Evolutionary conservation across 64 coral and sea anemone genomes (phyloP).

Genomic region (Exaiptasia diaphana): DNA sequence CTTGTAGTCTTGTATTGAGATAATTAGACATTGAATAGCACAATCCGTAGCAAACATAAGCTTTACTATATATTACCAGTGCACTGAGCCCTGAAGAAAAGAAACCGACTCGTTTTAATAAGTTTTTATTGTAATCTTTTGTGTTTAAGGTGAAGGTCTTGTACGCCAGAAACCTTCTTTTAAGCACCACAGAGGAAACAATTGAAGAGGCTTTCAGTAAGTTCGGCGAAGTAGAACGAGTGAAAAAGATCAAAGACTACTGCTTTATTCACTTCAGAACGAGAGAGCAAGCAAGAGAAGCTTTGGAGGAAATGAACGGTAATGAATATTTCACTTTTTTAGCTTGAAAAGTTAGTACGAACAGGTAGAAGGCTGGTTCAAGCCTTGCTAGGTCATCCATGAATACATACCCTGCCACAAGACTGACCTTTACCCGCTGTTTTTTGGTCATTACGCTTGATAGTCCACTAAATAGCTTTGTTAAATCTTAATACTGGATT

Average conservation of each 20-base stretch:
- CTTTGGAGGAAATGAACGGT: slow-evolving; percentile 96
- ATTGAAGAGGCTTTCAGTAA: slow-evolving; percentile 95
- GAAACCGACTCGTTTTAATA: slow-evolving; percentile 74
- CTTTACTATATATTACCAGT: not conserved
- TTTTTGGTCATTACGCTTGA: slow-evolving; percentile 40
- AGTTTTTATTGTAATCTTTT: slow-evolving; percentile 53
- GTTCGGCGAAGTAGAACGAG: slow-evolving; percentile 94
- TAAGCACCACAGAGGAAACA: slow-evolving; percentile 94
- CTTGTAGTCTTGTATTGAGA: slow-evolving; percentile 82
- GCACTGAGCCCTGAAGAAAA: not conserved
- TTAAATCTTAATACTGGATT: slow-evolving; percentile 76
- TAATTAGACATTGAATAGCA: slow-evolving; percentile 79
- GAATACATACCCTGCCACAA: slow-evolving; percentile 45
- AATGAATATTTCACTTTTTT: slow-evolving; percentile 96
- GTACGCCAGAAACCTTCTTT: slow-evolving; percentile 94
- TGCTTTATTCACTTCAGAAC: slow-evolving; percentile 99
- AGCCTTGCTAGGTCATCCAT: slow-evolving; percentile 5
- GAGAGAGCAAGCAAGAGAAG: slow-evolving; percentile 92
- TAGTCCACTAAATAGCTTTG: slow-evolving; percentile 59
- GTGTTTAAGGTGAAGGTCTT: slow-evolving; percentile 95
- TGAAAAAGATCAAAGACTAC: slow-evolving; percentile 98
- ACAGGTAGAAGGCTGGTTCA: slow-evolving; percentile 54
- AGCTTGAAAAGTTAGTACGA: slow-evolving; percentile 16
- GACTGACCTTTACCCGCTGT: slow-evolving; percentile 36
- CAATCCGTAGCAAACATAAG: not conserved